These are phyloP conservation scores for Habrosyne pyritoides DNA, from an alignment of 2,888 invertebrate species.

Conservation along the genomic window DNA sequence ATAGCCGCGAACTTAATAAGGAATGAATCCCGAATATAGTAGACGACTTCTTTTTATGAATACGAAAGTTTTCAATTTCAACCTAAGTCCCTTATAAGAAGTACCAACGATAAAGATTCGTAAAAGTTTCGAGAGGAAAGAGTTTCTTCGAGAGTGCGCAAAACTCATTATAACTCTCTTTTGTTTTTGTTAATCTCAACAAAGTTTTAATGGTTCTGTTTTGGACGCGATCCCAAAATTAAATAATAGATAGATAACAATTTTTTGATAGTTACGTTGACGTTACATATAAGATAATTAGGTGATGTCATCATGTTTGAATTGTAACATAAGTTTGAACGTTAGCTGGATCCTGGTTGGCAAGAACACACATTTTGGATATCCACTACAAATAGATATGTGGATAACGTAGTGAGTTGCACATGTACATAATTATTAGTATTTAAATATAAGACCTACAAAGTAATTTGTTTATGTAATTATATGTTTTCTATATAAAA, in stretches of 20 bases:
- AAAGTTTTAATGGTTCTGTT: constrained; percentile 45
- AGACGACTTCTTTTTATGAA: constrained; percentile 13
- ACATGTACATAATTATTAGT: no score
- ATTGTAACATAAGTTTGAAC: no score
- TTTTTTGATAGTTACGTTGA: background rate
- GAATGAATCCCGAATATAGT: constrained; percentile 8
- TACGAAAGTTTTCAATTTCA: constrained; percentile 12
- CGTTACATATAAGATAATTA: background rate
- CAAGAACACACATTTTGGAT: no score
- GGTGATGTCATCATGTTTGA: no score
- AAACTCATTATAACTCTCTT: constrained; percentile 41
- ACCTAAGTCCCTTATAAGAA: constrained; percentile 9
- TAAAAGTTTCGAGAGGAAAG: constrained; percentile 34
- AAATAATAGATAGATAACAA: constrained; percentile 19
- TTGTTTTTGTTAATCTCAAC: constrained; percentile 40
- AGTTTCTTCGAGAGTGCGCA: constrained; percentile 26
- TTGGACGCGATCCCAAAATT: constrained; percentile 22
- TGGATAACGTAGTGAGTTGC: no score
- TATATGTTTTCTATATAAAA: no score
- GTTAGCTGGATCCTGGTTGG: no score
- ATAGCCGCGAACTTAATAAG: background rate
- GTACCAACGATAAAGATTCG: constrained; percentile 22
- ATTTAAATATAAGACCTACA: no score
- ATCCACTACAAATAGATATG: no score
- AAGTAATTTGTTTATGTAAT: no score